Evolutionary conservation across 1,140 invertebrate species (phyloP), one percentile per base, ranked within the genome.

Genomic region (Araneus ventricosus): DNA sequence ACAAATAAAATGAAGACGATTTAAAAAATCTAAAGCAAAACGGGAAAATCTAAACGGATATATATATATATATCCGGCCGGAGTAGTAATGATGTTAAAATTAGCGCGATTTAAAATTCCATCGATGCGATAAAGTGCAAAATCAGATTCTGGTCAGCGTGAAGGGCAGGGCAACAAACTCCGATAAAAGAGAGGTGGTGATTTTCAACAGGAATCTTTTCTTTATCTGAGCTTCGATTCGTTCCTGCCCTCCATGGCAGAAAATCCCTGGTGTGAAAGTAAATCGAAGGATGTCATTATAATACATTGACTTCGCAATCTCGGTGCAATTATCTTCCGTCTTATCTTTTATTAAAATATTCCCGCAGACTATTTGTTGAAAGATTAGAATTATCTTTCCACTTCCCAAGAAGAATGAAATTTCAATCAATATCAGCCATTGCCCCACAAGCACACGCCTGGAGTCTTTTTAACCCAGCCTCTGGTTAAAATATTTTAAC

Each of bases 291-390:
- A 24, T 22, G 6, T 14, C 80, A 84, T 84, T 84, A 84, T 52
- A 84, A 52, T 39, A 45, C 80, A 84, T 84, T 45, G 80, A 52
- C 80, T 45, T 82, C 45, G 8, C 80, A 22, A 84, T 45, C 2
- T n/a, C 2, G 24, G 6, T n/a, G 80, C 39, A 84, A 82, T 84
- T 45, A 30, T 27, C 8, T 45, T 24, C 41, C 1, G 3, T 82
- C 45, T 82, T 82, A 22, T 5, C n/a, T 41, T 34, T 80, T 30
- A 37, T 80, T 41, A 41, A 41, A 41, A 41, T 4, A 41, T 41
- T 41, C 8, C 39, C 8, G 39, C 8, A 2, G 39, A 41, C 4
- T 41, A 41, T 41, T 7, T 2, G 39, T 41, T 41, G 39, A 41
- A 41, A 41, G 39, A 2, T 1, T 41, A 41, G 8, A 7, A 41